Percentiles rank a stretch among this genome's conserved stretches.
phyloP scores from a whole-genome alignment of 2,888 invertebrate genomes.

The Leptinotarsa juncta region DNA sequence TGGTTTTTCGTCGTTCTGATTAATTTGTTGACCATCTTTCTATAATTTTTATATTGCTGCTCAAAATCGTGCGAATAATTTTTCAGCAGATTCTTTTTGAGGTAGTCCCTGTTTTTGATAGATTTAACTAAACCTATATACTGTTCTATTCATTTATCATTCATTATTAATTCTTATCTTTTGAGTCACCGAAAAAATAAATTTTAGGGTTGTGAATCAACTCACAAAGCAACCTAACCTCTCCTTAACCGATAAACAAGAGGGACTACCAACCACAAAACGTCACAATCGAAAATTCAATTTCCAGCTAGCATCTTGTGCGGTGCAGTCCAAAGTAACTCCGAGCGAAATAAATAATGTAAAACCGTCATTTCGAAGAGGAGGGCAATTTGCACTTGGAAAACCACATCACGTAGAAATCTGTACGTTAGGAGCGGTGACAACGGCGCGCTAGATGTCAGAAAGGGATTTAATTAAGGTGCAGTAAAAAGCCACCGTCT shows the following conservation, averaged over 20 bases:
- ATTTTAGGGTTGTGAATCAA: no score
- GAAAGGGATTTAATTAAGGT: conserved; percentile 67
- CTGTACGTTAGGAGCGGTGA: conserved; percentile 65
- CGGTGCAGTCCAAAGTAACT: conserved; percentile 47
- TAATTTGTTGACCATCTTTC: no score
- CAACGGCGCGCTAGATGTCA: conserved; percentile 66
- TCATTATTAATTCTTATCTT: no score
- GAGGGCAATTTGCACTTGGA: conserved; percentile 65
- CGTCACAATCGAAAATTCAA: conserved; percentile 39
- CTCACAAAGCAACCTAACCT: no score
- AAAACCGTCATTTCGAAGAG: conserved; percentile 50
- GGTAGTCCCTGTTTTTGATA: no score
- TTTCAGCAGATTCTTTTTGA: no score
- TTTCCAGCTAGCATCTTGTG: conserved; percentile 35
- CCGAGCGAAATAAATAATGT: conserved; percentile 63
- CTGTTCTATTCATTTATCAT: no score
- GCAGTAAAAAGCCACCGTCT: conserved; percentile 63
- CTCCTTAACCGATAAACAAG: not conserved
- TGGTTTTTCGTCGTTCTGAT: no score
- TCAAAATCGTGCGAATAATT: no score
- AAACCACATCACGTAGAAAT: conserved; percentile 67
- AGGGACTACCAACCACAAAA: conserved; percentile 3
- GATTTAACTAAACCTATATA: no score
- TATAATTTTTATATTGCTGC: no score
- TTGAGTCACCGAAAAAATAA: no score